Base-by-base conservation (phyloP, 2,888 invertebrate genomes). In the Cordylochernes scorpioides region DNA sequence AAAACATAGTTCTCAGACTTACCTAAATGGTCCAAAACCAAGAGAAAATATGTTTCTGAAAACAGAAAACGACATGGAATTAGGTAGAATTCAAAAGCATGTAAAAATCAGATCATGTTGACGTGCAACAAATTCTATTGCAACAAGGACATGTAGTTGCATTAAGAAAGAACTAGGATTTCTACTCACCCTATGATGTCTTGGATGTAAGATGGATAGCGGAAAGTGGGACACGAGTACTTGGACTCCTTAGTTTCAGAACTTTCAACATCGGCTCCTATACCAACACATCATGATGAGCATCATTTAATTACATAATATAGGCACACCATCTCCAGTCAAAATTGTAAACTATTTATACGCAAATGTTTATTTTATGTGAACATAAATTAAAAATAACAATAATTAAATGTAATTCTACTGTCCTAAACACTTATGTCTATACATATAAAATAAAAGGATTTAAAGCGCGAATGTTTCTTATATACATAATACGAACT, bases 11-110 rank as follows among this genome's bases (percentile, higher is more conserved):
- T 19, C 19, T 19, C 8, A 15, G 8, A 3, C 16, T 25, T 39
- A 51, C 53, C 52, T 47, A 43, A 65, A 66, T 2, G 65, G 65
- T 7, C 65, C 65, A 45, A 66, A 66, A n/a, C 65, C 65, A 29
- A 65, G 49, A 1, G 64, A 63, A 48, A 65, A 65, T 22, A 65
- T 62, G 41, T 65, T 63, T 2, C 58, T 58, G 42, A 9, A 42
- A 40, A 31, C 22, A 27, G 26, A 31, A 28, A 17, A 17, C 22
- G 9, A 22, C 27, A 28, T n/a, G 13, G n/a, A 28, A 26, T 7
- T 10, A 29, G 13, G 26, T 2, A 13, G 29, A 7, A 9, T n/a
- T 24, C 13, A 9, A 10, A n/a, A 30, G 2, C 5, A 16, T 10
- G 8, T 25, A n/a, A 26, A 9, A 15, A 9, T 9, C 8, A 8